Evolutionary conservation across 92 coral and sea anemone genomes (phyloP).

Genomic region (Phenganax subtilis): DNA sequence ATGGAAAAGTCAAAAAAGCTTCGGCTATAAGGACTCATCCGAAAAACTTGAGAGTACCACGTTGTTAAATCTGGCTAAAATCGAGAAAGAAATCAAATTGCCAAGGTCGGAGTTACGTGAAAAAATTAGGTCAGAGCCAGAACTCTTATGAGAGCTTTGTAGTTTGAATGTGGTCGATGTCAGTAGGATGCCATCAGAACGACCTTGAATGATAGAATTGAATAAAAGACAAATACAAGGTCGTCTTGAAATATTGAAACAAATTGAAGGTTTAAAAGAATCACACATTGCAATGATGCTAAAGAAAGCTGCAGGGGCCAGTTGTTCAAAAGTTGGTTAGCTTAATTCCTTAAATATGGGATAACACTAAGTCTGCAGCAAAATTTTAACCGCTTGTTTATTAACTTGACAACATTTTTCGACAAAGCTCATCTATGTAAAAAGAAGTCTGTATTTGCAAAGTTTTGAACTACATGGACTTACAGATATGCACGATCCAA

Average conservation of each 20-base stretch:
- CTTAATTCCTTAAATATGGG: too few species aligned
- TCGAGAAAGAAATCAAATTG: constrained; percentile 19
- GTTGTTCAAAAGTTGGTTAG: too few species aligned
- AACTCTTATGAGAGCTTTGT: constrained; percentile 6
- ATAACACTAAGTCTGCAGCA: too few species aligned
- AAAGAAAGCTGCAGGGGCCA: constrained; percentile 51
- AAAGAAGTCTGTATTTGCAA: too few species aligned
- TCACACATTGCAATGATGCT: constrained; percentile 53
- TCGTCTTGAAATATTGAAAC: constrained; percentile 56
- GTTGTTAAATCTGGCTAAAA: constrained; percentile 4
- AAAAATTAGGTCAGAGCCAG: not conserved
- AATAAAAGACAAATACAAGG: constrained; percentile 53
- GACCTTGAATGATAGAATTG: constrained; percentile 66
- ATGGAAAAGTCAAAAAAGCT: not conserved
- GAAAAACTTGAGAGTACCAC: constrained; percentile 8
- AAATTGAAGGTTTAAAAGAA: constrained; percentile 43
- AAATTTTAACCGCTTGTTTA: too few species aligned
- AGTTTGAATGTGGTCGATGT: constrained; percentile 40
- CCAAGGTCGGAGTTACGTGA: not conserved
- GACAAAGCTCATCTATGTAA: too few species aligned
- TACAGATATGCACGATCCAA: too few species aligned
- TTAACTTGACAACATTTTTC: too few species aligned
- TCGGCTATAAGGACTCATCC: not conserved
- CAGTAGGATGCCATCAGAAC: constrained; percentile 52
- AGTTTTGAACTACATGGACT: too few species aligned